A percentile compares a stretch with the other conserved stretches of the same genome.
These are phyloP conservation scores for Pipistrellus kuhlii DNA, from an alignment of 2,797 vertebrate species.

Conservation along the genomic window DNA sequence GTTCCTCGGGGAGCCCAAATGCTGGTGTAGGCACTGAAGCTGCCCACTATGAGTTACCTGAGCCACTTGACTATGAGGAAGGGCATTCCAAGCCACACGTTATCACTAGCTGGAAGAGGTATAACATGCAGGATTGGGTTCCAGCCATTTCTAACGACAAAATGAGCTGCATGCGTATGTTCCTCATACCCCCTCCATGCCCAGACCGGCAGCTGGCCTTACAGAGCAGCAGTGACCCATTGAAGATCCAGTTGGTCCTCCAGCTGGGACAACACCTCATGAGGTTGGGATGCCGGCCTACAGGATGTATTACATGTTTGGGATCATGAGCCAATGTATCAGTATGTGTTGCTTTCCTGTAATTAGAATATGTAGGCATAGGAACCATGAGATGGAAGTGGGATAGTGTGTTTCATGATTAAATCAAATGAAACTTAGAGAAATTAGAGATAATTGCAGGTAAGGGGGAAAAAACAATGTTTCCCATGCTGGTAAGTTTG, in stretches of 20 bases:
- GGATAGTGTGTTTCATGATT: neutral
- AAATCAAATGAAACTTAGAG: neutral
- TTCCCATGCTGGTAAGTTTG: neutral
- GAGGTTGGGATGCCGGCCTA: neutral
- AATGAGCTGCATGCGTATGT: neutral
- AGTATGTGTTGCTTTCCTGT: neutral
- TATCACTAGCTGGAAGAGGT: neutral
- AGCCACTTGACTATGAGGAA: neutral
- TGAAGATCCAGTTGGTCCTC: neutral
- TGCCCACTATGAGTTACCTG: neutral
- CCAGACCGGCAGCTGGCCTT: neutral
- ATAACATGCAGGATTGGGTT: neutral
- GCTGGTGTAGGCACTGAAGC: neutral
- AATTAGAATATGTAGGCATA: conserved; percentile 8
- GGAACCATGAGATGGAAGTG: neutral
- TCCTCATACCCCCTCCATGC: neutral
- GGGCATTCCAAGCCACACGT: neutral
- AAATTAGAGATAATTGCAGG: neutral
- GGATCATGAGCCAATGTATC: neutral
- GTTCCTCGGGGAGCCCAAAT: neutral
- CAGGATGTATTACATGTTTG: neutral
- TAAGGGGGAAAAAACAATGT: neutral
- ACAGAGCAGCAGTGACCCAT: too few species aligned
- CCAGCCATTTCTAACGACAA: neutral
- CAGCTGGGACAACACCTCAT: neutral